phyloP scores from a whole-genome alignment of 2,113 vertebrate species.

The Athene cunicularia region DNA sequence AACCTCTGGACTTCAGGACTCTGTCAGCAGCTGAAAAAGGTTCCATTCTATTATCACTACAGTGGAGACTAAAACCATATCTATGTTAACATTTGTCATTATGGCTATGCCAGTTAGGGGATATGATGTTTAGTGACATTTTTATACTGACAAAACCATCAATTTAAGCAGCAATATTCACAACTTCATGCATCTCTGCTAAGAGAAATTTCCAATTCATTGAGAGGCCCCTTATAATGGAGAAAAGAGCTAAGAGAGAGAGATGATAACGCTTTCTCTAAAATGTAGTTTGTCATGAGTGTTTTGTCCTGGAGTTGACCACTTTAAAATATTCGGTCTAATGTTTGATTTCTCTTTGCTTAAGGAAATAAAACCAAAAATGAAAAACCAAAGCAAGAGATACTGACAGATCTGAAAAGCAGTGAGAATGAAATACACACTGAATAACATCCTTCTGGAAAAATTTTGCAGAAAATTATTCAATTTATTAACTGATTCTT shows the following conservation, averaged over 20 bases:
- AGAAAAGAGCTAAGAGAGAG: background rate
- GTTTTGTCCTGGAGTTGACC: background rate
- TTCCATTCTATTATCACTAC: background rate
- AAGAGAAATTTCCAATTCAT: background rate
- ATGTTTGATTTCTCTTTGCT: background rate
- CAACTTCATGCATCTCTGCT: background rate
- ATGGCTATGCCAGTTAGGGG: background rate
- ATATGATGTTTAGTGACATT: background rate
- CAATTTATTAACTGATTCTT: background rate
- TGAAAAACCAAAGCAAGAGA: background rate
- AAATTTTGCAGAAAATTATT: background rate
- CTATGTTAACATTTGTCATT: background rate
- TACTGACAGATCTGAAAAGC: background rate
- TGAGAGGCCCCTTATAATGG: background rate
- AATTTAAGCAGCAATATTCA: background rate
- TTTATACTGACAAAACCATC: background rate
- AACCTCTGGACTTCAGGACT: background rate
- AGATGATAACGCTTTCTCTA: background rate
- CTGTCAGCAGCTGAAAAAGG: background rate
- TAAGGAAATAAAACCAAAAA: background rate
- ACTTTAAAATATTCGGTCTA: background rate
- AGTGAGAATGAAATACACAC: background rate
- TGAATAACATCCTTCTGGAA: background rate
- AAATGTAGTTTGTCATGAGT: background rate
- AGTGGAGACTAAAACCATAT: background rate